Percentiles rank a stretch among this genome's conserved stretches.
These are phyloP conservation scores for Cephalotes varians DNA, from an alignment of 2,888 invertebrate species.

Conservation along the genomic window DNA sequence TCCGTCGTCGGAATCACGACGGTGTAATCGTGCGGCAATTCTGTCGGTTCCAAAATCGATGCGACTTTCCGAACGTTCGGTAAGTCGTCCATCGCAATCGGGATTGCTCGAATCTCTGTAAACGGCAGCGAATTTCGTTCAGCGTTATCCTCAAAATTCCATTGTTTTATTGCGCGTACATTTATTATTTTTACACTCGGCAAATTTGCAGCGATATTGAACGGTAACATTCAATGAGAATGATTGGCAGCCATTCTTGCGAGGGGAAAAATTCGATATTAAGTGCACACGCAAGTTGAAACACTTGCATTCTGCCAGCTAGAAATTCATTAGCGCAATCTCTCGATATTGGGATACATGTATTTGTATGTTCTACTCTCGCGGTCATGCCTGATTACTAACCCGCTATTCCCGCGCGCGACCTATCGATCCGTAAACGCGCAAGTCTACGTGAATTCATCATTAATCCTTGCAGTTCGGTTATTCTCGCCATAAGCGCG, in stretches of 20 bases:
- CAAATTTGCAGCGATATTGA: conserved; percentile 19
- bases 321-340: conserved; percentile 24
- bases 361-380: conserved; percentile 36
- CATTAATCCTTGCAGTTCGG: conserved; percentile 42
- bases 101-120: not conserved
- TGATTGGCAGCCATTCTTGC: conserved; percentile 27
- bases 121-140: not conserved
- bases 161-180: not conserved
- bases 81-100: conserved; percentile 11
- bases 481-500: conserved; percentile 38
- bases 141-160: not conserved
- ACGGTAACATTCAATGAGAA: not conserved
- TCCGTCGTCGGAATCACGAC: conserved; percentile 36
- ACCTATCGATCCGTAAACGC: conserved; percentile 35
- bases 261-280: conserved; percentile 24
- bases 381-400: conserved; percentile 17
- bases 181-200: not conserved
- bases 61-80: not conserved
- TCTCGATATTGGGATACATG: conserved; percentile 23
- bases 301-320: conserved; percentile 10
- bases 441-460: conserved; percentile 38
- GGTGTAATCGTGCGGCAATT: conserved; percentile 36
- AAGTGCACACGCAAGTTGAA: conserved; percentile 14
- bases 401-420: not conserved
- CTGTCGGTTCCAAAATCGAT: not conserved